phyloP scores from a whole-genome alignment of 1,140 invertebrate species.

The Drosophila sproati region DNA sequence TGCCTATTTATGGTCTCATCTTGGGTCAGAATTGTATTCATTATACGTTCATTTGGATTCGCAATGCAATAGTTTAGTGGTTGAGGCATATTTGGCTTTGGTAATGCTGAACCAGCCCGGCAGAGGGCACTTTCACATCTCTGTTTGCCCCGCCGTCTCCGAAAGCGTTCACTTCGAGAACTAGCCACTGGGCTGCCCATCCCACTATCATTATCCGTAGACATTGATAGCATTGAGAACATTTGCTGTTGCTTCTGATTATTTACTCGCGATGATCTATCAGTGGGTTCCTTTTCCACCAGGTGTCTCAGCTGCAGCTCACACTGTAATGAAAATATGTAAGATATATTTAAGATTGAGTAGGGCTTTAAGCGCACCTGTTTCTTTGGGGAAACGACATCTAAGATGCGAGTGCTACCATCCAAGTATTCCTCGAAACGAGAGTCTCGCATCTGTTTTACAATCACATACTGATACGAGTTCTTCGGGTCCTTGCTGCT shows the following conservation, averaged over 20 bases:
- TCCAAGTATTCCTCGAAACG: conserved; percentile 75
- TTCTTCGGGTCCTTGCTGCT: neutral
- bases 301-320: conserved; percentile 70
- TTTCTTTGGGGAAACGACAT: conserved; percentile 57
- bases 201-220: conserved; percentile 81
- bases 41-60: conserved; percentile 87
- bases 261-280: conserved; percentile 20
- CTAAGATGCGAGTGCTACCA: conserved; percentile 63
- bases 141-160: conserved; percentile 65
- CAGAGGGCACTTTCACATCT: conserved; percentile 39
- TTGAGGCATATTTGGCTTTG: conserved; percentile 49
- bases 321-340: conserved; percentile 41
- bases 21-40: conserved; percentile 92
- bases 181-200: conserved; percentile 81
- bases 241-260: conserved; percentile 28
- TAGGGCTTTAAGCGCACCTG: conserved; percentile 34
- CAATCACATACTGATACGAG: conserved; percentile 72
- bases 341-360: neutral
- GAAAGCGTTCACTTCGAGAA: conserved; percentile 73
- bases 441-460: conserved; percentile 64
- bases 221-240: conserved; percentile 59
- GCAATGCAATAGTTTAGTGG: neutral
- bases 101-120: conserved; percentile 55
- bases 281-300: conserved; percentile 7
- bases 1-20: conserved; percentile 92